phyloP scores from a whole-genome alignment of 2,797 vertebrate species.

The Kryptopterus vitreolus region DNA sequence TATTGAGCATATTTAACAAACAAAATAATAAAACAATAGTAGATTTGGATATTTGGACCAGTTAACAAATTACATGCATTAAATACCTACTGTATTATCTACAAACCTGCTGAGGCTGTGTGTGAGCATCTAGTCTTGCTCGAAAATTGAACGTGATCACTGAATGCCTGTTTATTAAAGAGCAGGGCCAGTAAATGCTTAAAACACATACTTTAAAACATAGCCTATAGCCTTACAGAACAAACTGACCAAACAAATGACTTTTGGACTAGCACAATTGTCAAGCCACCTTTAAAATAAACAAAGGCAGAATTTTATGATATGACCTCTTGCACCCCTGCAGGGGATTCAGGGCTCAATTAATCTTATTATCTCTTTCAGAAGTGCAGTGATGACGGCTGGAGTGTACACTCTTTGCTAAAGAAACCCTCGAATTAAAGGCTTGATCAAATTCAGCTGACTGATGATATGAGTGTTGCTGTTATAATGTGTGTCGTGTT shows the following conservation, averaged over 20 bases:
- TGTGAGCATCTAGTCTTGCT: not conserved
- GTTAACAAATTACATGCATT: not conserved
- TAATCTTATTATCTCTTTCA: slow-evolving; percentile 39
- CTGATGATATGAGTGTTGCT: slow-evolving; percentile 46
- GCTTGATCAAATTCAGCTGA: slow-evolving; percentile 51
- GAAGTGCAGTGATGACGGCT: slow-evolving; percentile 35
- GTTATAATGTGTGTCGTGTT: slow-evolving; percentile 52
- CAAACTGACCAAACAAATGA: not conserved
- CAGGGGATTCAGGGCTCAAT: slow-evolving; percentile 29
- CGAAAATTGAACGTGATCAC: not conserved
- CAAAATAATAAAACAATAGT: not conserved
- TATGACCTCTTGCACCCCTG: slow-evolving; percentile 36
- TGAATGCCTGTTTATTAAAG: not conserved
- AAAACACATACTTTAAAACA: not conserved
- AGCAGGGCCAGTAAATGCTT: not conserved
- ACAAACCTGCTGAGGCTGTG: not conserved
- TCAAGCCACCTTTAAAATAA: slow-evolving; percentile 12
- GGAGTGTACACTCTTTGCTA: slow-evolving; percentile 23
- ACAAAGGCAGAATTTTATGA: slow-evolving; percentile 32
- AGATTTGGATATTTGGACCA: not conserved
- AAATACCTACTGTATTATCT: not conserved
- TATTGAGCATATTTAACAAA: not conserved
- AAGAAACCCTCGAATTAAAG: slow-evolving; percentile 44
- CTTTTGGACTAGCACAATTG: slow-evolving; percentile 16
- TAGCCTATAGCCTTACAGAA: not conserved